Evolutionary conservation across 2,797 vertebrate genomes (phyloP).

Genomic region (Haliaeetus vocifer): DNA sequence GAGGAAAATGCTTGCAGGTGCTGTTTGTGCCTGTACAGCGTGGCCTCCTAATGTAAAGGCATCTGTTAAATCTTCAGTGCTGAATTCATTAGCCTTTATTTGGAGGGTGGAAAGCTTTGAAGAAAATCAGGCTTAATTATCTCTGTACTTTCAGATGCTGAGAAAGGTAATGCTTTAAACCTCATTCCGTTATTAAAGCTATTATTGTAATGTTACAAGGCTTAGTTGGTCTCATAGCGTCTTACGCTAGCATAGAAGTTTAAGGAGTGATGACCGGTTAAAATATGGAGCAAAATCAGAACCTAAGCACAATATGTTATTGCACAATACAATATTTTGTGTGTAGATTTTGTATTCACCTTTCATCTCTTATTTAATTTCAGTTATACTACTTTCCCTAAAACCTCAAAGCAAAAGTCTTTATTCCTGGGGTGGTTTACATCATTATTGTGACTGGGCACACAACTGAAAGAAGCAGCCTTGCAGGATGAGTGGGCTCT

Average conservation of each 20-base stretch:
- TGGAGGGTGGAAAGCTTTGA: neutral
- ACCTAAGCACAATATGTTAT: neutral
- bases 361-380: neutral
- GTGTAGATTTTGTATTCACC: neutral
- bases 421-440: neutral
- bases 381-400: neutral
- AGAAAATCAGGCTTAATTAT: constrained; percentile 12
- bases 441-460: neutral
- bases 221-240: neutral
- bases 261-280: neutral
- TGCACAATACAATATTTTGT: neutral
- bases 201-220: neutral
- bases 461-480: neutral
- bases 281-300: neutral
- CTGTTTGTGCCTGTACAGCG: neutral
- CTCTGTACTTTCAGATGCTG: neutral
- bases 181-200: neutral
- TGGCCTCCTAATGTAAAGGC: neutral
- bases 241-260: neutral
- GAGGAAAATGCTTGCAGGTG: neutral
- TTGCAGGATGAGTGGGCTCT: neutral
- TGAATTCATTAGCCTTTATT: constrained; percentile 10
- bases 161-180: neutral
- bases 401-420: neutral
- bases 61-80: neutral